These are phyloP conservation scores for Eubucco bourcierii DNA, from an alignment of 2,113 vertebrate genomes.

Conservation along the genomic window DNA sequence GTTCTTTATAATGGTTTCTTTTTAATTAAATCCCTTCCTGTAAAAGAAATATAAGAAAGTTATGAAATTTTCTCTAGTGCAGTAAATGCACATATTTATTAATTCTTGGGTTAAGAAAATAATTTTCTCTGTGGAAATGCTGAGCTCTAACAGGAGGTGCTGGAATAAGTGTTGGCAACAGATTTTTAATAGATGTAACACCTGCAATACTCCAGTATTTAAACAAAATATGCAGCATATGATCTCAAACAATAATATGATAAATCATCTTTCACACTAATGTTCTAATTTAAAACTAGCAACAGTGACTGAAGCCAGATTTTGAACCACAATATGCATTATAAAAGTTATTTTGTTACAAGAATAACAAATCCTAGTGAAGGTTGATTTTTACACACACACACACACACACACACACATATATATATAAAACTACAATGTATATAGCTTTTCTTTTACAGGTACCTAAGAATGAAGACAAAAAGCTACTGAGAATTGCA, in stretches of 20 bases:
- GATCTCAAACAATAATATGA: not conserved
- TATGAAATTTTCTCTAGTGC: not conserved
- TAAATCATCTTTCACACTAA: not conserved
- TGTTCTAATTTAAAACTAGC: not conserved
- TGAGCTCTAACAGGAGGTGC: not conserved
- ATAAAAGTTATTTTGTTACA: not conserved
- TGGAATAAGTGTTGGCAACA: not conserved
- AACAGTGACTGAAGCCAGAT: not conserved
- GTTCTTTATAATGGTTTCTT: not conserved
- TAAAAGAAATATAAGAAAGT: not conserved
- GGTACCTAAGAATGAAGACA: not conserved
- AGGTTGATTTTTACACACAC: not conserved
- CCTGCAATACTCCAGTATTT: not conserved
- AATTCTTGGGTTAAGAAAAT: not conserved
- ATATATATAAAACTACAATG: not conserved
- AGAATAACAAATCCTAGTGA: not conserved
- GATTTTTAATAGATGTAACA: not conserved
- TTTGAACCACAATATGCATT: not conserved
- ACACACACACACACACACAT: not conserved
- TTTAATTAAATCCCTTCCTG: not conserved
- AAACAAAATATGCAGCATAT: not conserved
- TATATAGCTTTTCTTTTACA: not conserved
- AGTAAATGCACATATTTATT: not conserved
- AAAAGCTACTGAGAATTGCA: not conserved
- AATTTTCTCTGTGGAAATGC: not conserved